Evolutionary conservation across 1,140 invertebrate species (phyloP).

Genomic region (Drosophila pallidifrons): DNA sequence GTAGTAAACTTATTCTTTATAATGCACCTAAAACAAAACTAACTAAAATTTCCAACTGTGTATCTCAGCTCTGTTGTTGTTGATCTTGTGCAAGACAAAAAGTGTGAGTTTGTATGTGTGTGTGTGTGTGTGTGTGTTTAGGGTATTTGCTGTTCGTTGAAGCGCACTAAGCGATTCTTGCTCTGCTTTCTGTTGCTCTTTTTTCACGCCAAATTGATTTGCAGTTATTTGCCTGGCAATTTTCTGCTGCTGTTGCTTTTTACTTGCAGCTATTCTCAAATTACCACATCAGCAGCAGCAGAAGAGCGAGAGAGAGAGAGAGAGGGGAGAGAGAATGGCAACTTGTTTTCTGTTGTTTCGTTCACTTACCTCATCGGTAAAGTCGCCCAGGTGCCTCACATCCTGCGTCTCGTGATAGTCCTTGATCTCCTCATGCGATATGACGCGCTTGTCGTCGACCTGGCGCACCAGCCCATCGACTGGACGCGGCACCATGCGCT

Average conservation of each 20-base stretch:
- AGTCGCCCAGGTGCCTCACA: constrained; percentile 92
- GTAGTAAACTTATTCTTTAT: too few species aligned
- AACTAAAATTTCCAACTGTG: too few species aligned
- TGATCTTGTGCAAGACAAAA: too few species aligned
- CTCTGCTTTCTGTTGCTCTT: constrained; percentile 31
- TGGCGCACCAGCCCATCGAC: constrained; percentile 91
- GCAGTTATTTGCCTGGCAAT: constrained; percentile 75
- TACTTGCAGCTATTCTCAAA: constrained; percentile 18
- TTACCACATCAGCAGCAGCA: constrained; percentile 27
- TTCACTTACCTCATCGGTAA: constrained; percentile 91
- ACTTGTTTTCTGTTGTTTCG: too few species aligned
- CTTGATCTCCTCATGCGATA: constrained; percentile 93
- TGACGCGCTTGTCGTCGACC: constrained; percentile 91
- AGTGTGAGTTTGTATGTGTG: too few species aligned
- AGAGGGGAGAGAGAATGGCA: too few species aligned
- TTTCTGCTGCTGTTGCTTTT: constrained; percentile 32
- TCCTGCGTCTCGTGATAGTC: constrained; percentile 93
- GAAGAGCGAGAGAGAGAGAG: background rate
- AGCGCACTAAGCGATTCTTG: constrained; percentile 5
- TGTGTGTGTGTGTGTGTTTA: background rate
- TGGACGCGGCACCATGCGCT: constrained; percentile 75
- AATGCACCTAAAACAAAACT: too few species aligned
- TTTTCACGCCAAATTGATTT: constrained; percentile 80
- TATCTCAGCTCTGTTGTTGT: too few species aligned
- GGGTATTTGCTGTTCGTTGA: background rate